Percentiles rank a stretch among this genome's conserved stretches.
Conservation (phyloP, 2,113 vertebrate species). For the Solea solea region DNA sequence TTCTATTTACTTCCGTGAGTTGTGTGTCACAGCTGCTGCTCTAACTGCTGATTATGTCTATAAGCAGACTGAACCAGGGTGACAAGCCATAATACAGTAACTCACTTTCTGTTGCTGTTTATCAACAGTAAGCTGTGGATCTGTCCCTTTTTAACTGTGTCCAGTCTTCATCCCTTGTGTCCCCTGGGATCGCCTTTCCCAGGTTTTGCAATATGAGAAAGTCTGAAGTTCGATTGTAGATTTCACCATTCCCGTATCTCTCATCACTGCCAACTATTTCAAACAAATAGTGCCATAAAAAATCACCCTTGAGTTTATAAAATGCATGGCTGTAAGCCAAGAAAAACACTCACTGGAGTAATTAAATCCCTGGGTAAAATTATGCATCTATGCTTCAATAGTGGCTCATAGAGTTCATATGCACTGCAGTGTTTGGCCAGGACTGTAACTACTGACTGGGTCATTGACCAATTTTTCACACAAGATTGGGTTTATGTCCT, state of each 20-base stretch:
- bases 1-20: not conserved
- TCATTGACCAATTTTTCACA: slow-evolving; percentile 45
- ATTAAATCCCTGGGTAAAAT: not conserved
- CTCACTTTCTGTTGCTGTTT: not conserved
- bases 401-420: slow-evolving; percentile 11
- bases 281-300: not conserved
- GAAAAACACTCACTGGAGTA: not conserved
- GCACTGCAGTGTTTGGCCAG: slow-evolving; percentile 1
- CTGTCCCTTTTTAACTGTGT: no score
- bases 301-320: not conserved
- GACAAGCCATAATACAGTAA: not conserved
- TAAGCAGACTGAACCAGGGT: not conserved
- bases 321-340: not conserved
- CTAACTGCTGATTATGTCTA: not conserved
- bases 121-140: no score
- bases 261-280: not conserved
- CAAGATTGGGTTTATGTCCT: slow-evolving; percentile 6
- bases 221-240: not conserved
- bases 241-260: not conserved
- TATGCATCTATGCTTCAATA: not conserved
- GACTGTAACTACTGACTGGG: slow-evolving; percentile 9
- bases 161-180: no score
- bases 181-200: no score
- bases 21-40: not conserved
- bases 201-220: not conserved